phyloP scores from a whole-genome alignment of 2,888 invertebrate species.

The Campaea margaritaria region DNA sequence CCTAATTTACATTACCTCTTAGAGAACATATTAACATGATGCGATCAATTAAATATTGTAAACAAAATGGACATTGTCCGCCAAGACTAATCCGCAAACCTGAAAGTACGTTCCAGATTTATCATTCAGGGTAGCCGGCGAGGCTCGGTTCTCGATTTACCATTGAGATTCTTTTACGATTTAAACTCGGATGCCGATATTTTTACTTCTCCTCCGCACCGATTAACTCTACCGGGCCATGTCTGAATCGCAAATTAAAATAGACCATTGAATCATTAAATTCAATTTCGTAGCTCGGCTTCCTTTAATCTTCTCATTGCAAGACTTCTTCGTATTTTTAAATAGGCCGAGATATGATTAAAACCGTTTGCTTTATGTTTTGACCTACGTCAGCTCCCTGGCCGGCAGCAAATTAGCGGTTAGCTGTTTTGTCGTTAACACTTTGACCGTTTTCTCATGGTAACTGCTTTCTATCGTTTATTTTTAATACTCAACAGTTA shows the following conservation, averaged over 20 bases:
- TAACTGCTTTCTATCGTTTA: conserved; percentile 28
- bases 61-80: conserved; percentile 12
- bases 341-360: conserved; percentile 32
- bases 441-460: conserved; percentile 44
- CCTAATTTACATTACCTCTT: no score
- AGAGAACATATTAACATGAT: not conserved
- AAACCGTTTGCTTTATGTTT: conserved; percentile 33
- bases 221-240: conserved; percentile 35
- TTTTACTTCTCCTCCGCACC: conserved; percentile 49
- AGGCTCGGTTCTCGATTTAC: conserved; percentile 51
- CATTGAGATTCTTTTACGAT: conserved; percentile 32
- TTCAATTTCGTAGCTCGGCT: conserved; percentile 40
- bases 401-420: conserved; percentile 46
- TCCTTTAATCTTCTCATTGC: conserved; percentile 26
- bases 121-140: conserved; percentile 52
- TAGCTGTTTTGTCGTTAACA: conserved; percentile 37
- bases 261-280: conserved; percentile 51
- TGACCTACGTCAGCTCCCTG: conserved; percentile 11
- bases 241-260: conserved; percentile 53
- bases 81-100: conserved; percentile 36
- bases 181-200: conserved; percentile 38
- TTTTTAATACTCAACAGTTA: not conserved
- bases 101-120: conserved; percentile 52
- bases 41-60: not conserved
- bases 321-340: conserved; percentile 26